Percentiles rank a stretch among this genome's conserved stretches.
Evolutionary conservation across 1,140 invertebrate species (phyloP).

Genomic region (Scaptomyza graminum): DNA sequence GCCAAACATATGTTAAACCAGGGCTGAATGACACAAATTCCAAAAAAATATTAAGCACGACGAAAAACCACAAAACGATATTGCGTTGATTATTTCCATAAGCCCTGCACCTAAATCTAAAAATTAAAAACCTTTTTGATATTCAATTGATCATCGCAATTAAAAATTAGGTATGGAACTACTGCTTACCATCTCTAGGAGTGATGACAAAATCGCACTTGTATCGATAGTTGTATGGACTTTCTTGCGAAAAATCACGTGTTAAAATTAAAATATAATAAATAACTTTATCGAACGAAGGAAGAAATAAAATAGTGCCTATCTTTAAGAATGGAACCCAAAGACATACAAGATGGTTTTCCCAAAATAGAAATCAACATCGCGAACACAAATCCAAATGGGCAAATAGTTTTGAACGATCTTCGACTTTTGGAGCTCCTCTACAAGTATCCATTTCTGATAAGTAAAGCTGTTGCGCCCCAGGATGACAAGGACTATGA

Average conservation of each 20-base stretch:
- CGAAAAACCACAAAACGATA: no score
- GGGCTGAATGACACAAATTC: no score
- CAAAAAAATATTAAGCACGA: no score
- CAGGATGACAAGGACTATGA: slow-evolving; percentile 56
- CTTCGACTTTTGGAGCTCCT: slow-evolving; percentile 58
- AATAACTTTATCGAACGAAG: no score
- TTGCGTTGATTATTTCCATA: no score
- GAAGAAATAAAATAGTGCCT: not conserved
- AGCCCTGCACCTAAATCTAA: no score
- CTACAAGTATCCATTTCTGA: slow-evolving; percentile 57
- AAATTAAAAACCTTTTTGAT: no score
- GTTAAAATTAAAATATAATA: no score
- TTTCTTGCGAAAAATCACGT: not conserved
- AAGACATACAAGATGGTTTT: not conserved
- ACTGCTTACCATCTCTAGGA: not conserved
- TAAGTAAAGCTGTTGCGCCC: slow-evolving; percentile 16
- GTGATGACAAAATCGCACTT: not conserved
- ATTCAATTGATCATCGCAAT: not conserved
- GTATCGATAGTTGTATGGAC: slow-evolving; percentile 1
- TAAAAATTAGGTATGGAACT: not conserved
- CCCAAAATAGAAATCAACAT: slow-evolving; percentile 36
- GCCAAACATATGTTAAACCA: no score
- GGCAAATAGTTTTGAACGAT: slow-evolving; percentile 66
- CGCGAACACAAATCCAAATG: slow-evolving; percentile 42
- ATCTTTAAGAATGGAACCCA: slow-evolving; percentile 10